phyloP scores from a whole-genome alignment of 1,140 invertebrate genomes.

The Venturia canescens region DNA sequence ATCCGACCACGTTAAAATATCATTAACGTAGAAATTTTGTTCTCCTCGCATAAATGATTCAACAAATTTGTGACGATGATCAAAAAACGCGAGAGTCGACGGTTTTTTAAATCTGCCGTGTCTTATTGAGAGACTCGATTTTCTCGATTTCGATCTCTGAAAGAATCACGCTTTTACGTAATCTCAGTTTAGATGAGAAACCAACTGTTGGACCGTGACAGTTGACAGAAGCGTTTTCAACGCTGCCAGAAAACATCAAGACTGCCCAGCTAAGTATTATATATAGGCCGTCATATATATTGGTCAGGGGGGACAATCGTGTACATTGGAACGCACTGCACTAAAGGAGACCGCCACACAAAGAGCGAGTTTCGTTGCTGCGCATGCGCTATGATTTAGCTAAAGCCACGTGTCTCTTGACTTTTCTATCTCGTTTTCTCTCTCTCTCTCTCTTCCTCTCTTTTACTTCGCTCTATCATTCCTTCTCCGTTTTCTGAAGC shows the following conservation, averaged over 20 bases:
- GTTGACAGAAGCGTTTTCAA: conserved; percentile 66
- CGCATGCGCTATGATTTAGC: no score
- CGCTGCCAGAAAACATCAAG: conserved; percentile 60
- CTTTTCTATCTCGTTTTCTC: no score
- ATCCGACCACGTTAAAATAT: neutral
- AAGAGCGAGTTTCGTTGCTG: no score
- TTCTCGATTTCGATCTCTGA: neutral
- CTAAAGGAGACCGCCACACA: no score
- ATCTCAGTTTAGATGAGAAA: neutral
- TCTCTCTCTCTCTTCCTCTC: no score
- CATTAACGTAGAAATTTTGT: neutral
- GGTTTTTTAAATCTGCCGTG: neutral
- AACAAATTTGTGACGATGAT: neutral
- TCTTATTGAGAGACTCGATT: no score
- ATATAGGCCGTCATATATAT: no score
- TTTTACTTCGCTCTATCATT: no score
- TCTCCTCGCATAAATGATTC: neutral
- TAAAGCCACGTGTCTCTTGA: no score
- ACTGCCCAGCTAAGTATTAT: neutral
- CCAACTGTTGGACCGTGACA: conserved; percentile 2
- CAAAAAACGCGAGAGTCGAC: neutral
- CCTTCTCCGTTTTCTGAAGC: no score
- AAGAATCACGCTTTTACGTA: neutral
- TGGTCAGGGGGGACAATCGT: no score
- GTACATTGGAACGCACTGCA: no score